Percentiles rank a stretch among this genome's conserved stretches.
Evolutionary conservation across 2,113 vertebrate genomes (phyloP).

Genomic region (Cnemophilus loriae): DNA sequence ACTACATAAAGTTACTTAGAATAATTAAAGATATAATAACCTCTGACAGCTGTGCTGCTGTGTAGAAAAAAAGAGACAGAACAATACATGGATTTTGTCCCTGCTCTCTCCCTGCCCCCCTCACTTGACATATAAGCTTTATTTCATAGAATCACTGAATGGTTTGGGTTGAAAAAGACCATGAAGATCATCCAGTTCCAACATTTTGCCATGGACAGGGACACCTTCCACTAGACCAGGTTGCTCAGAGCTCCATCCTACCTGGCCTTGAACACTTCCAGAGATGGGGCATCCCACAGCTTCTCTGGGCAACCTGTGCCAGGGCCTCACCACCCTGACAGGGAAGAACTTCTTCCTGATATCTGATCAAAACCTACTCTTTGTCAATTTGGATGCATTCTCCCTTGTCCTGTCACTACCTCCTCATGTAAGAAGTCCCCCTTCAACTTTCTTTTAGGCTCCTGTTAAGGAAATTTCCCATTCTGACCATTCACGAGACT

Average conservation of each 20-base stretch:
- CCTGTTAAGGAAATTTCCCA: not conserved
- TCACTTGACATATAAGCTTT: not conserved
- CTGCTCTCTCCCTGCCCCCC: no score
- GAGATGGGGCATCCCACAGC: not conserved
- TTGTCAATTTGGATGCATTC: not conserved
- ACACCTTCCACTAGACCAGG: not conserved
- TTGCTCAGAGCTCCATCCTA: not conserved
- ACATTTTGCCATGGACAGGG: not conserved
- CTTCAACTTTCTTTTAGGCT: not conserved
- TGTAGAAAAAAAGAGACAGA: not conserved
- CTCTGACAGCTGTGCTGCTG: not conserved
- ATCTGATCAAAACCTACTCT: not conserved
- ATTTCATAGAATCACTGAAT: not conserved
- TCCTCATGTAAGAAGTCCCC: not conserved
- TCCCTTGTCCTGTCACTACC: not conserved
- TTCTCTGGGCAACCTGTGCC: not conserved
- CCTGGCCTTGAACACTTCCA: not conserved
- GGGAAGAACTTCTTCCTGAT: fast-evolving
- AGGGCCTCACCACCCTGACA: not conserved
- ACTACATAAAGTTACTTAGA: not conserved
- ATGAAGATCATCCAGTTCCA: not conserved
- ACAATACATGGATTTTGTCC: not conserved
- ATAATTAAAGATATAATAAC: not conserved
- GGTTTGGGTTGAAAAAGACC: not conserved
- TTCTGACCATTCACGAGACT: no score